phyloP scores from a whole-genome alignment of 2,888 invertebrate species.

The Chirona hameri region DNA sequence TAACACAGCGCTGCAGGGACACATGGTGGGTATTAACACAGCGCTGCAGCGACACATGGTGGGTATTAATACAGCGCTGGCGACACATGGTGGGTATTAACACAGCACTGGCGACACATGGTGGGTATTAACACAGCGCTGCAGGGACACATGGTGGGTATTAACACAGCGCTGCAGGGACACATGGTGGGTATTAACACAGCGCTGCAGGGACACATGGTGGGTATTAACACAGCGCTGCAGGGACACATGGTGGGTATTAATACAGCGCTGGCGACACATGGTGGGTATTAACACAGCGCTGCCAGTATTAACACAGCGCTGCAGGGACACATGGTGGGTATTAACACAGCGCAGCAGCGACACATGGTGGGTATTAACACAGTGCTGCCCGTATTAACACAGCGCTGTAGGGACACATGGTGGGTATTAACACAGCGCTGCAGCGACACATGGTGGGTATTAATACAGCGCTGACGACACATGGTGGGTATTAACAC shows the following conservation, averaged over 20 bases:
- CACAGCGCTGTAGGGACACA: neutral
- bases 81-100: neutral
- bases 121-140: conserved; percentile 50
- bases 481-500: neutral
- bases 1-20: no score
- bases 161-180: neutral
- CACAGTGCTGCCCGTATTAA: no score
- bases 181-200: neutral
- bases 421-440: neutral
- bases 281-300: neutral
- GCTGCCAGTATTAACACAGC: no score
- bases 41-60: neutral
- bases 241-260: neutral
- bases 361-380: neutral
- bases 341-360: conserved; percentile 51
- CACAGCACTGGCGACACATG: no score
- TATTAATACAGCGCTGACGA: conserved; percentile 50
- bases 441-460: no score
- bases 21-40: conserved; percentile 50
- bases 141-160: neutral
- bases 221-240: conserved; percentile 50
- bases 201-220: no score
- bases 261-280: neutral
- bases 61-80: neutral
- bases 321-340: no score